Evolutionary conservation across 2,888 invertebrate genomes (phyloP).

Genomic region (Physocephala rufipes): DNA sequence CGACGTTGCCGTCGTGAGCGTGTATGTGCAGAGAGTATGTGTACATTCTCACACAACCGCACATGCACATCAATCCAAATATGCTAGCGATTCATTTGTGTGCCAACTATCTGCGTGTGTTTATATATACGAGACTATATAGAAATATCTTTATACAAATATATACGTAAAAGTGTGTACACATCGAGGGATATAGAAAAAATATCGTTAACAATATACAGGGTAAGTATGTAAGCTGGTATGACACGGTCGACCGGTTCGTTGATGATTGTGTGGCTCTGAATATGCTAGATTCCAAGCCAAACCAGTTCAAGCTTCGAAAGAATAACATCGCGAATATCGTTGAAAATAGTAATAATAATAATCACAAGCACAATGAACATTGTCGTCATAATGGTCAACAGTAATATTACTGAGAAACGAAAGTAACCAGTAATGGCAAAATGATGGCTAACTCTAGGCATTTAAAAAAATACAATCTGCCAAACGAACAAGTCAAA

Average conservation of each 20-base stretch:
- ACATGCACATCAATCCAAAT: constrained; percentile 4
- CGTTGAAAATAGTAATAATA: constrained; percentile 8
- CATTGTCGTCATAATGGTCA: constrained; percentile 22
- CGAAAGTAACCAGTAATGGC: constrained; percentile 23
- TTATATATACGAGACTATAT: constrained; percentile 27
- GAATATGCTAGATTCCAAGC: constrained; percentile 32
- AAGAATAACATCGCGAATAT: constrained; percentile 12
- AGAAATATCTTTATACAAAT: constrained; percentile 24
- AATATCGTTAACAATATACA: constrained; percentile 30
- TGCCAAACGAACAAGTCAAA: constrained; percentile 27
- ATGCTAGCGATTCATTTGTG: constrained; percentile 33
- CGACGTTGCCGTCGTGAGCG: constrained; percentile 31
- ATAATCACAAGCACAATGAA: constrained; percentile 27
- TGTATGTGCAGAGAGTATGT: constrained; percentile 23
- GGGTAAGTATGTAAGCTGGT: constrained; percentile 28
- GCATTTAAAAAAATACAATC: constrained; percentile 9
- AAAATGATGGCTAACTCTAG: background rate
- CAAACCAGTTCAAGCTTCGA: constrained; percentile 24
- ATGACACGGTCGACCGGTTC: constrained; percentile 27
- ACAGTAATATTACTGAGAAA: constrained; percentile 28
- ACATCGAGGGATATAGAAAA: constrained; percentile 32
- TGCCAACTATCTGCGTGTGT: constrained; percentile 30
- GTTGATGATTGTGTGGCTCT: constrained; percentile 22
- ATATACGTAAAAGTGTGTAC: constrained; percentile 39
- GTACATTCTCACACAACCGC: constrained; percentile 7